Evolutionary conservation across 1,140 invertebrate genomes (phyloP).

Genomic region (Mercenaria mercenaria): DNA sequence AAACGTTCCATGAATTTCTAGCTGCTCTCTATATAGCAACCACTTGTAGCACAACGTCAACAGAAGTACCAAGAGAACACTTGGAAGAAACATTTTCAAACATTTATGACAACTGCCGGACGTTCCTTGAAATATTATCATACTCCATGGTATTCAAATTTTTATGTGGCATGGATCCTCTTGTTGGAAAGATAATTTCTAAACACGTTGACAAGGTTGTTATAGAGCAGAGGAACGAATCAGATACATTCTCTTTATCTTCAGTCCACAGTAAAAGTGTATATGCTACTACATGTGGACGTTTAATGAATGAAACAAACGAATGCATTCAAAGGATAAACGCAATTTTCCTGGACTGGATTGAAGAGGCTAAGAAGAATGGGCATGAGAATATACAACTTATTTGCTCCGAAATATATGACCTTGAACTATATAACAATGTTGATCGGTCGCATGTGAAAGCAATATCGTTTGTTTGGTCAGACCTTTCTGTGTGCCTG

Average conservation of each 20-base stretch:
- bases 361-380: neutral
- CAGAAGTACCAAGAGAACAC: neutral
- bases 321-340: neutral
- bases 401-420: neutral
- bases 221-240: neutral
- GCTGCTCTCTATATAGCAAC: neutral
- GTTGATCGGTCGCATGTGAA: neutral
- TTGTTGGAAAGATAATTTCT: neutral
- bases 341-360: neutral
- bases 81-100: neutral
- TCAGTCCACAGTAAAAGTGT: neutral
- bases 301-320: neutral
- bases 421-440: neutral
- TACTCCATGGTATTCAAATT: neutral
- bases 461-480: neutral
- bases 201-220: neutral
- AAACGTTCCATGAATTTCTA: conserved; percentile 20
- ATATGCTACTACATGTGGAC: neutral
- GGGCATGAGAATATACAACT: neutral
- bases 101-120: neutral
- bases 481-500: neutral
- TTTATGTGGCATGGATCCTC: neutral
- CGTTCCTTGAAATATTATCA: neutral
- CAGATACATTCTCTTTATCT: neutral
- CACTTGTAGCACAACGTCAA: neutral